Evolutionary conservation across 1,140 invertebrate species (phyloP).

Genomic region (Homarus americanus): DNA sequence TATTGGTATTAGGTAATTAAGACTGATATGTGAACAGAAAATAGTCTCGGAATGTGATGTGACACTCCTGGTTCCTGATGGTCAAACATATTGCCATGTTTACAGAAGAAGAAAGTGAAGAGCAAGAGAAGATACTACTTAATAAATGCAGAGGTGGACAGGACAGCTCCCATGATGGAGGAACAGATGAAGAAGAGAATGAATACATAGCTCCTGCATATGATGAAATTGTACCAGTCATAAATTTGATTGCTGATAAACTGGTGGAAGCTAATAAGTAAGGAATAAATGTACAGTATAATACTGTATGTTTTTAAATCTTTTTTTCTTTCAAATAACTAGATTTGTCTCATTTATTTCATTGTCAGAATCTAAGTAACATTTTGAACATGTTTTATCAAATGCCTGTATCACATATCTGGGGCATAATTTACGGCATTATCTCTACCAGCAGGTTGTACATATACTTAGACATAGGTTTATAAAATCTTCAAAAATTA

Average conservation of each 20-base stretch:
- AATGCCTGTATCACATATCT: too few relatives aligned
- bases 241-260: conserved; percentile 92
- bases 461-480: too few relatives aligned
- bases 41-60: too few relatives aligned
- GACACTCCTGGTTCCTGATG: too few relatives aligned
- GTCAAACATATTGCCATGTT: too few relatives aligned
- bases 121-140: conserved; percentile 51
- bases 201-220: conserved; percentile 77
- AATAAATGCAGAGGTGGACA: neutral
- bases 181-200: conserved; percentile 25
- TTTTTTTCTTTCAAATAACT: neutral
- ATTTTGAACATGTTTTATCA: too few relatives aligned
- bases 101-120: conserved; percentile 60
- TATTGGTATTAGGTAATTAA: too few relatives aligned
- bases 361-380: too few relatives aligned
- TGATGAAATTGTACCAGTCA: conserved; percentile 92
- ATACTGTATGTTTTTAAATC: neutral
- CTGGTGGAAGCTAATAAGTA: conserved; percentile 89
- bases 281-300: conserved; percentile 77
- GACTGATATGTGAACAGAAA: too few relatives aligned
- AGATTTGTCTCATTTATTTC: neutral
- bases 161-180: neutral
- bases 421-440: too few relatives aligned
- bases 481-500: too few relatives aligned
- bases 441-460: too few relatives aligned